Evolutionary conservation across 2,113 vertebrate genomes (phyloP), one percentile per base, ranked within the genome.

Genomic region (Rhabdornis inornatus): DNA sequence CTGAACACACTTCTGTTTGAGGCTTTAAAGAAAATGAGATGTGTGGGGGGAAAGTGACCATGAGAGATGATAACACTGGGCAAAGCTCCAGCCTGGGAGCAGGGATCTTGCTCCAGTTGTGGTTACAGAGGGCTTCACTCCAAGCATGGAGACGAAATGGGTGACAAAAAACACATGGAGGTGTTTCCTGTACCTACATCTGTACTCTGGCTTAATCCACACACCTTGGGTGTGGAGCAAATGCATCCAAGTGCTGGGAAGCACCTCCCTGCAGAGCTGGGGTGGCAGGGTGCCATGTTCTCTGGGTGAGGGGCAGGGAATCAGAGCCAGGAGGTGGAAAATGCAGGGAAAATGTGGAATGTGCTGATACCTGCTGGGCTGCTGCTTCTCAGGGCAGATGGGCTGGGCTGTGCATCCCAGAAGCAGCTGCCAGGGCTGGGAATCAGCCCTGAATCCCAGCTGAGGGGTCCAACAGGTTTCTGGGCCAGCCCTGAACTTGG

Each of bases 241-340:
- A 83, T 4, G 33, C 39, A 42, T 0, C 40, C 17, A 0, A 6
- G 44, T 0, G 4, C 15, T 64, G 33, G 45, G 39, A 21, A 75
- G 52, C 10, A 7, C 2, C 57, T 80, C 83, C 44, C n/a, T n/a
- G 68, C 71, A 56, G 53, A 16, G 83, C 90, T 72, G 90, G 49
- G 35, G 27, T 18, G 47, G 1, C 31, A 6, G 3, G 1, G 17
- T 33, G 82, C 57, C 13, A 20, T 2, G 22, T 14, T n/a, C 71
- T 15, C 23, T 0, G 6, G 21, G 27, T 3, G n/a, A 68, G 49
- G 7, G 9, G 1, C 1, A 30, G 45, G 86, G 65, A 74, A 23
- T 12, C 53, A 14, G 71, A 56, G 21, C 3, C 55, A 33, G 55
- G 28, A 19, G 4, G 1, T 20, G 83, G 87, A 13, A 37, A 33